Conservation (phyloP, 2,888 invertebrate species). For the Cantharis rustica region DNA sequence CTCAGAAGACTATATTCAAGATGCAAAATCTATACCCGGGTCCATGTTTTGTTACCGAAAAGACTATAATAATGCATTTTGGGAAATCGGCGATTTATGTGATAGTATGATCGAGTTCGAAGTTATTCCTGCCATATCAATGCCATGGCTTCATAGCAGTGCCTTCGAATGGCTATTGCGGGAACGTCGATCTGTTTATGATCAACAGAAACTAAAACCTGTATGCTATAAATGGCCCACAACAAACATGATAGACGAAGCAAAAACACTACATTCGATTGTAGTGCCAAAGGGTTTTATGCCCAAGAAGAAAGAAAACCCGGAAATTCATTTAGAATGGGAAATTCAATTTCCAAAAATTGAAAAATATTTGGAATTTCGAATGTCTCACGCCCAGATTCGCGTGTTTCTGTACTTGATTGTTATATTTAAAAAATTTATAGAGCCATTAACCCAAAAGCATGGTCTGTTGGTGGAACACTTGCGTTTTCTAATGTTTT, state of each 20-base stretch:
- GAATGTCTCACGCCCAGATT: slow-evolving; percentile 72
- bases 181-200: slow-evolving; percentile 61
- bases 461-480: slow-evolving; percentile 73
- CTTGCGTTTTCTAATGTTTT: slow-evolving; percentile 74
- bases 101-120: slow-evolving; percentile 62
- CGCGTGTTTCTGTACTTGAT: slow-evolving; percentile 72
- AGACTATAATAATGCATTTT: slow-evolving; percentile 38
- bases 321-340: slow-evolving; percentile 70
- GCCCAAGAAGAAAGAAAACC: slow-evolving; percentile 64
- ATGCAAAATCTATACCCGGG: slow-evolving; percentile 67
- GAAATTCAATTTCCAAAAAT: slow-evolving; percentile 77
- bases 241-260: slow-evolving; percentile 67
- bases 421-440: slow-evolving; percentile 72
- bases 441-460: slow-evolving; percentile 68
- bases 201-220: slow-evolving; percentile 60
- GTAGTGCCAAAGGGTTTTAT: slow-evolving; percentile 73
- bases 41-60: slow-evolving; percentile 66
- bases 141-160: slow-evolving; percentile 73
- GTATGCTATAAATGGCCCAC: slow-evolving; percentile 70
- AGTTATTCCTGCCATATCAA: slow-evolving; percentile 71
- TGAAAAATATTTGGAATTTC: slow-evolving; percentile 74
- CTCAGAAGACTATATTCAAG: slow-evolving; percentile 58
- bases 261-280: slow-evolving; percentile 66
- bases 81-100: slow-evolving; percentile 36
- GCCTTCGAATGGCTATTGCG: slow-evolving; percentile 72